phyloP scores from a whole-genome alignment of 2,888 invertebrate genomes.

The Nemurella pictetii region DNA sequence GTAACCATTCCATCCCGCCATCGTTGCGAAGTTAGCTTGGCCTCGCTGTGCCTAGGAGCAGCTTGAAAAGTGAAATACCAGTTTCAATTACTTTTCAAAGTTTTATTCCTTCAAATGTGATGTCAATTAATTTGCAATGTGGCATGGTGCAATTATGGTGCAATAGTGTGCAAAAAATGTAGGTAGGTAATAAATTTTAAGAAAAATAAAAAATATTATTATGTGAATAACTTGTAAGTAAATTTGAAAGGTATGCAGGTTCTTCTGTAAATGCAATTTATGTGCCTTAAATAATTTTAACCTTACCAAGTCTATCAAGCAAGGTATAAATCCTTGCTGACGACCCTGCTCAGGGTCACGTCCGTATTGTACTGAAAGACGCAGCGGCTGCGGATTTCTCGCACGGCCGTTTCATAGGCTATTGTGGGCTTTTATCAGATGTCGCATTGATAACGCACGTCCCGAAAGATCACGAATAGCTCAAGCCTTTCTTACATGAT shows the following conservation, averaged over 20 bases:
- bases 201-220: too few relatives aligned
- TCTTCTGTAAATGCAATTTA: background rate
- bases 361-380: background rate
- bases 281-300: too few relatives aligned
- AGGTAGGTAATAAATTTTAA: too few relatives aligned
- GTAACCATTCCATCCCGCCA: slow-evolving; percentile 37
- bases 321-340: background rate
- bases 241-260: too few relatives aligned
- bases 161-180: background rate
- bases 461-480: background rate
- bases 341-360: background rate
- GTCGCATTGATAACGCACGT: background rate
- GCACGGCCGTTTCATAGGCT: background rate
- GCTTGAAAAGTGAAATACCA: background rate
- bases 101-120: background rate
- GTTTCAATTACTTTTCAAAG: background rate
- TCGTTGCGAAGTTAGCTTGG: background rate
- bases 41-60: background rate
- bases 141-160: background rate
- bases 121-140: background rate
- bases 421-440: background rate
- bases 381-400: background rate
- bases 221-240: too few relatives aligned
- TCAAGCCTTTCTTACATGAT: background rate
- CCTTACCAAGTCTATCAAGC: background rate